Percentiles rank a stretch among this genome's conserved stretches.
Conservation (phyloP, 1,140 invertebrate genomes). For the Drosophila saltans region DNA sequence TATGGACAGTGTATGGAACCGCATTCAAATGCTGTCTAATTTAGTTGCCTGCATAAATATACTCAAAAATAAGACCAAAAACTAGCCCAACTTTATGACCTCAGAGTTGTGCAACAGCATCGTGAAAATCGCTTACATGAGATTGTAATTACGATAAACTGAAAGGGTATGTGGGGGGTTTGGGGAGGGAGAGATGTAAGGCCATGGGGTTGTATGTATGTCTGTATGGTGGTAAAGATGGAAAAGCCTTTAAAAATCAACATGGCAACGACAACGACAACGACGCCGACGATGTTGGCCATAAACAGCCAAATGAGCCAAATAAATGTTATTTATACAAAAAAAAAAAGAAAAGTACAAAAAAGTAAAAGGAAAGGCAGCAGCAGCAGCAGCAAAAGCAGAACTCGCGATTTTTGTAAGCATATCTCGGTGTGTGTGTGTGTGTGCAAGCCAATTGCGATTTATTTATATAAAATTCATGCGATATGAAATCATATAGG, state of each 20-base stretch:
- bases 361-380: slow-evolving; percentile 30
- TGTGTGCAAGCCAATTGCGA: slow-evolving; percentile 72
- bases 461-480: slow-evolving; percentile 80
- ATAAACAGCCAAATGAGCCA: slow-evolving; percentile 80
- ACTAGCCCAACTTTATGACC: slow-evolving; percentile 68
- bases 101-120: slow-evolving; percentile 77
- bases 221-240: neutral
- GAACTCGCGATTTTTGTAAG: slow-evolving; percentile 47
- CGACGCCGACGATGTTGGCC: slow-evolving; percentile 41
- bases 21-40: slow-evolving; percentile 80
- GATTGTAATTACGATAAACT: slow-evolving; percentile 80
- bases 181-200: neutral
- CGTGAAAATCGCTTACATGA: slow-evolving; percentile 76
- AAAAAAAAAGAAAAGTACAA: slow-evolving; percentile 25
- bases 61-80: slow-evolving; percentile 32
- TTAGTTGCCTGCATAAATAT: slow-evolving; percentile 59
- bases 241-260: slow-evolving; percentile 61
- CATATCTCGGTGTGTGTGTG: neutral
- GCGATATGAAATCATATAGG: slow-evolving; percentile 78
- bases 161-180: slow-evolving; percentile 4
- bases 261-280: slow-evolving; percentile 38
- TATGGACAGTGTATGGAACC: slow-evolving; percentile 33
- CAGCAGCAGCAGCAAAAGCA: slow-evolving; percentile 59
- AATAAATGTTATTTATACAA: slow-evolving; percentile 79
- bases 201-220: neutral